Evolutionary conservation across 2,113 vertebrate genomes (phyloP).

Genomic region (Odontophorus gujanensis): DNA sequence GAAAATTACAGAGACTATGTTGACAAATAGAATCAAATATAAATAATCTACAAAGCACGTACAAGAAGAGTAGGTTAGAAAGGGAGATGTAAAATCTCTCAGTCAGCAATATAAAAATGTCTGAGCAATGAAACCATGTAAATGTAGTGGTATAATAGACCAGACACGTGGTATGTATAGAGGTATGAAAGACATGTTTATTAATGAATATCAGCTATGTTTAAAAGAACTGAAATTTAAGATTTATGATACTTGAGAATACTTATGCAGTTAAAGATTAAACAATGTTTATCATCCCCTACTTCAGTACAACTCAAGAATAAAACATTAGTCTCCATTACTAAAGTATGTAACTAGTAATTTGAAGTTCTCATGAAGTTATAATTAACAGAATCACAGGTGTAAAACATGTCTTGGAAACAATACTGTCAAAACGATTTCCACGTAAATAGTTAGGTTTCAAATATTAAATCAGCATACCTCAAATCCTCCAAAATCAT

Average conservation of each 20-base stretch:
- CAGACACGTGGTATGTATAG: not conserved
- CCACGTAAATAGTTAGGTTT: not conserved
- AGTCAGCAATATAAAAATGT: no score
- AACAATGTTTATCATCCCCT: not conserved
- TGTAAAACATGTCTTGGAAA: not conserved
- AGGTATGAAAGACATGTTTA: not conserved
- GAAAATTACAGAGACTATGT: not conserved
- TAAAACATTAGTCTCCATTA: not conserved
- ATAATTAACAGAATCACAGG: not conserved
- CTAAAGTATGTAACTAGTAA: not conserved
- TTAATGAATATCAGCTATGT: not conserved
- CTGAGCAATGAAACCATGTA: not conserved
- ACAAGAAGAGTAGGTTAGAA: not conserved
- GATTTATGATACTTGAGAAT: not conserved
- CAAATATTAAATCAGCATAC: slow-evolving; percentile 63
- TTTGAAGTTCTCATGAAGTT: not conserved
- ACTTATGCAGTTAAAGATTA: not conserved
- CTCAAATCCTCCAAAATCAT: slow-evolving; percentile 87
- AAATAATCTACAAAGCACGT: not conserved
- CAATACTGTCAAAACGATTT: not conserved
- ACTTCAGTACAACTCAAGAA: not conserved
- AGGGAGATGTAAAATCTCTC: not conserved
- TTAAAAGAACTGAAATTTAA: not conserved
- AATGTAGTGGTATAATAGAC: not conserved
- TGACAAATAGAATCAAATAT: not conserved